Percentiles rank a stretch among this genome's conserved stretches.
Conservation (phyloP, 2,113 vertebrate genomes). For the Rousettus leschenaultii region DNA sequence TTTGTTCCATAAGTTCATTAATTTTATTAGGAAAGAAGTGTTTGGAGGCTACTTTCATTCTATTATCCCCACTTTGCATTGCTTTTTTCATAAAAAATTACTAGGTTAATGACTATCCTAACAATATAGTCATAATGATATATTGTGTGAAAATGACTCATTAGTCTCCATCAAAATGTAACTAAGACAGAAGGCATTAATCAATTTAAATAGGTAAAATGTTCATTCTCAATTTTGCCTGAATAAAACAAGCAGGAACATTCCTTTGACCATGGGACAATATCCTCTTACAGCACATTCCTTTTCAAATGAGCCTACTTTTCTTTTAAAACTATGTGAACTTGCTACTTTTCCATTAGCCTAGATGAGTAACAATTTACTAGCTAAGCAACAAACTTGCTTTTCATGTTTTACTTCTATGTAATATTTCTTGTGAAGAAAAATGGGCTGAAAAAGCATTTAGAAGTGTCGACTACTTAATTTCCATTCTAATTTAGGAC, state of each 20-base stretch:
- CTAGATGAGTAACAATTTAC: not conserved
- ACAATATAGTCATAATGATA: constrained; percentile 4
- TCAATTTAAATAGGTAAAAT: constrained; percentile 29
- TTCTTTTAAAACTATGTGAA: constrained; percentile 16
- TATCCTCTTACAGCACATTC: not conserved
- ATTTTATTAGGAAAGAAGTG: not conserved
- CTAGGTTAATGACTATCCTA: not conserved
- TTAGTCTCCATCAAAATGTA: not conserved
- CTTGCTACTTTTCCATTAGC: not conserved
- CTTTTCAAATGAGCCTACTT: not conserved
- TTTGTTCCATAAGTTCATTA: not conserved
- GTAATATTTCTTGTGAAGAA: not conserved
- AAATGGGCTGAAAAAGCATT: not conserved
- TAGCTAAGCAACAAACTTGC: not conserved
- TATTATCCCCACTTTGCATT: not conserved
- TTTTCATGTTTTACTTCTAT: not conserved
- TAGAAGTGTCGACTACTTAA: not conserved
- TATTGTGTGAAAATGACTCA: constrained; percentile 41
- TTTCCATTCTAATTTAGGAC: not conserved
- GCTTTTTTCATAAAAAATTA: constrained; percentile 3
- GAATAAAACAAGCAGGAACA: constrained; percentile 1
- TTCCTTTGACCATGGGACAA: not conserved
- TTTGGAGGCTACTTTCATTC: not conserved
- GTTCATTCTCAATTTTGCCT: not conserved
- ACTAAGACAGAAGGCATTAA: constrained; percentile 2